Conservation (phyloP, 2,888 invertebrate genomes). For the Lochmaea capreae region DNA sequence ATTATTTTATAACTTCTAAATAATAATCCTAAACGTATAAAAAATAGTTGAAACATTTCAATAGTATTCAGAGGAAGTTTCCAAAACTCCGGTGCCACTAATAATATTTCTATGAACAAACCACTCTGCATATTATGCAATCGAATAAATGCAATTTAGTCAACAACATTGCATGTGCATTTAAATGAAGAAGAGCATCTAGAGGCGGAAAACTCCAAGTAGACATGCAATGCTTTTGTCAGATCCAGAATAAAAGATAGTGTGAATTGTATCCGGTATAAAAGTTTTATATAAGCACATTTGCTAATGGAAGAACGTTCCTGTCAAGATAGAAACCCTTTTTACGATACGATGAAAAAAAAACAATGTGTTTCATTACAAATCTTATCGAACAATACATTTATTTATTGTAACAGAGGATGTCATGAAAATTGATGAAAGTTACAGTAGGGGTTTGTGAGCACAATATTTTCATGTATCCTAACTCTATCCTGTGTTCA, state of each 20-base stretch:
- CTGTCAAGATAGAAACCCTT: conserved; percentile 40
- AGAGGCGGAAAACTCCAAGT: conserved; percentile 48
- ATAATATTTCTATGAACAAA: conserved; percentile 12
- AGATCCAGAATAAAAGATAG: conserved; percentile 49
- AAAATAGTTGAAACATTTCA: not conserved
- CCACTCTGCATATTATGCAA: not conserved
- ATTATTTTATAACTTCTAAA: too few species aligned
- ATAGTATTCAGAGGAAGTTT: not conserved
- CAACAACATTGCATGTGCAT: conserved; percentile 40
- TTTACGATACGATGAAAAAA: conserved; percentile 17
- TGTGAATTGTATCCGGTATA: conserved; percentile 39
- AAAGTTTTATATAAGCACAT: conserved; percentile 42
- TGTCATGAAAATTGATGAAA: not conserved
- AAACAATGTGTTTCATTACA: not conserved
- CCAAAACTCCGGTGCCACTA: not conserved
- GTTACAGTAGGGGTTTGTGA: too few species aligned
- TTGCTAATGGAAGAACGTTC: conserved; percentile 46
- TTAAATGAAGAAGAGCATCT: conserved; percentile 46
- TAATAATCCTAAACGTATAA: not conserved
- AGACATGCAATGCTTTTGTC: conserved; percentile 50
- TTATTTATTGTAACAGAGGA: not conserved
- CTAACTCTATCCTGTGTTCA: too few species aligned
- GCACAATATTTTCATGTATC: too few species aligned
- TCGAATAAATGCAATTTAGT: conserved; percentile 22
- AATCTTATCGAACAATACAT: not conserved